phyloP scores from a whole-genome alignment of 2,888 invertebrate species.

The Invenusta paracnida region DNA sequence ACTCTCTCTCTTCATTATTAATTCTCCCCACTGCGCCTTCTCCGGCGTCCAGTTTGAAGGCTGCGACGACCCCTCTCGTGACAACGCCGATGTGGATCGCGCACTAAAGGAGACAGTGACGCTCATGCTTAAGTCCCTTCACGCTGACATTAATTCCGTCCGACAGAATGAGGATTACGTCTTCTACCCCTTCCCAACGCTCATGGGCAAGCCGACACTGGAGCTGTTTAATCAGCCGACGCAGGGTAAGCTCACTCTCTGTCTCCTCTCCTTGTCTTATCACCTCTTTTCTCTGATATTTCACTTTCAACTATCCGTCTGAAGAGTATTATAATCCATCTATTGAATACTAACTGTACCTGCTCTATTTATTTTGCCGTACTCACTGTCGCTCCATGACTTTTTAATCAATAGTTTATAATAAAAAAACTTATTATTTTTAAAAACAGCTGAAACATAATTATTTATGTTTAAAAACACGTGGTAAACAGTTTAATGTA shows the following conservation, averaged over 20 bases:
- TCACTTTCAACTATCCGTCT: neutral
- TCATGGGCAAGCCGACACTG: neutral
- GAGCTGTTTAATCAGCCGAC: neutral
- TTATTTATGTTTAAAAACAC: too few species aligned
- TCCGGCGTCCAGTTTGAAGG: conserved; percentile 1
- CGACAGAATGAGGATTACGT: conserved; percentile 28
- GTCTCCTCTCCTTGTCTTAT: too few species aligned
- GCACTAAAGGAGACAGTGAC: conserved; percentile 7
- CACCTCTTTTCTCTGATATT: neutral
- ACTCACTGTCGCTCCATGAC: too few species aligned
- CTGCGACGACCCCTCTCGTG: neutral
- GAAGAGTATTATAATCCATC: too few species aligned
- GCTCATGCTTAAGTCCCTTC: conserved; percentile 5
- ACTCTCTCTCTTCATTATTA: too few species aligned
- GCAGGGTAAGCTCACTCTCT: neutral
- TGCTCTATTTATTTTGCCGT: too few species aligned
- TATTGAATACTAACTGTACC: too few species aligned
- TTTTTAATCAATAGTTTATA: too few species aligned
- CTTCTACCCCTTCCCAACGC: neutral
- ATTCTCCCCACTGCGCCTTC: too few species aligned
- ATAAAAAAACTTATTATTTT: too few species aligned
- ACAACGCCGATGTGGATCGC: neutral
- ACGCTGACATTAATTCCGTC: conserved; percentile 27
- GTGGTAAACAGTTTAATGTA: too few species aligned
- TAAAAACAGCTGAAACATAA: too few species aligned